A percentile compares a stretch with the other conserved stretches of the same genome.
Conservation (phyloP, 2,113 vertebrate genomes). For the Aspidoscelis tigris region DNA sequence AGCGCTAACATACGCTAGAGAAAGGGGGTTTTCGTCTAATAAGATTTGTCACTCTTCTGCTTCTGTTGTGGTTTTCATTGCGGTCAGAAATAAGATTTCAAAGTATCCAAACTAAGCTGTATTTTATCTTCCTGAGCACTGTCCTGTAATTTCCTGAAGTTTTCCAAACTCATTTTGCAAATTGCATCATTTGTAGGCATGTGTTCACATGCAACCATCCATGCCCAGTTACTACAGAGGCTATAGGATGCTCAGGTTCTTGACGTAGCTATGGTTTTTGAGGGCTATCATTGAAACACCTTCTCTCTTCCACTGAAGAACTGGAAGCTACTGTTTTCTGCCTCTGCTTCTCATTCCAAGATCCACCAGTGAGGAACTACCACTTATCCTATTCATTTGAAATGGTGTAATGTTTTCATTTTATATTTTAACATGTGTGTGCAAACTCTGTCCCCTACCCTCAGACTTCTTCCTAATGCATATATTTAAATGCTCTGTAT, state of each 20-base stretch:
- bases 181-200: neutral
- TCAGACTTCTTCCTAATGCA: neutral
- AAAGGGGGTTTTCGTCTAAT: constrained; percentile 26
- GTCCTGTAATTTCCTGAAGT: neutral
- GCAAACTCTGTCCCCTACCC: no score
- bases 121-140: neutral
- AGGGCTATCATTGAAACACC: neutral
- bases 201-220: neutral
- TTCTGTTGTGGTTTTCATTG: constrained; percentile 23
- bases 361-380: neutral
- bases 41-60: constrained; percentile 20
- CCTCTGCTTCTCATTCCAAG: no score
- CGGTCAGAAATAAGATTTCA: neutral
- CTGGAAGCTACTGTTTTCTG: neutral
- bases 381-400: neutral
- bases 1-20: constrained; percentile 9
- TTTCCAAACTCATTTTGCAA: neutral
- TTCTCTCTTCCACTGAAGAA: neutral
- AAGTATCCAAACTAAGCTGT: neutral
- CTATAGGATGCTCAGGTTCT: neutral
- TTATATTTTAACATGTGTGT: neutral
- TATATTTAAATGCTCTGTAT: neutral
- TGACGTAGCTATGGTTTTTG: neutral
- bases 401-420: neutral
- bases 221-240: neutral